A percentile compares a stretch with the other conserved stretches of the same genome.
Evolutionary conservation across 2,113 vertebrate species (phyloP).

Genomic region (Rhinichthys klamathensis): DNA sequence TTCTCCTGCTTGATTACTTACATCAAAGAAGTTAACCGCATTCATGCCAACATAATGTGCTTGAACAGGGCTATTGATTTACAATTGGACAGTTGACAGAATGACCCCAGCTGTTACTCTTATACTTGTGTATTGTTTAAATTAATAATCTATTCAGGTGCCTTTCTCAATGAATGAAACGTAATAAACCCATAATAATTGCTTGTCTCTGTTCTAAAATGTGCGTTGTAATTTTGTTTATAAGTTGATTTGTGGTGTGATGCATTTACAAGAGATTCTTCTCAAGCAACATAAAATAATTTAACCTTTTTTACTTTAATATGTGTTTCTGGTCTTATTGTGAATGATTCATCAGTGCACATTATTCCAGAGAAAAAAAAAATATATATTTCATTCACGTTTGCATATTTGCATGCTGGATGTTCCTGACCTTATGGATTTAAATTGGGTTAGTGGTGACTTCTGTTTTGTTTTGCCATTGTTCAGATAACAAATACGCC

Average conservation of each 20-base stretch:
- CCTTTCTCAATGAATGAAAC: not conserved
- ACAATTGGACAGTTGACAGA: conserved; percentile 12
- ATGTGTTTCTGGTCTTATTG: not conserved
- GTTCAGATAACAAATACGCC: conserved; percentile 96
- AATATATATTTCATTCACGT: not conserved
- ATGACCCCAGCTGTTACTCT: conserved; percentile 18
- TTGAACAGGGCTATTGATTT: conserved; percentile 43
- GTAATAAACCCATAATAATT: not conserved
- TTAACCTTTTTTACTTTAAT: conserved; percentile 17
- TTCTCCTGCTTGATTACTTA: conserved; percentile 55
- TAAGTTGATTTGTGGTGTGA: not conserved
- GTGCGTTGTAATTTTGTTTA: not conserved
- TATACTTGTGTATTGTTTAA: not conserved
- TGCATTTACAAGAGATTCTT: not conserved
- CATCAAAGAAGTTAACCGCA: conserved; percentile 42
- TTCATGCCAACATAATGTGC: conserved; percentile 39
- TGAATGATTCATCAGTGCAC: not conserved
- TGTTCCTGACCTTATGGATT: too few relatives aligned
- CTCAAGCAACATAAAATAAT: not conserved
- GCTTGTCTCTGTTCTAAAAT: not conserved
- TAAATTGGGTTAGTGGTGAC: not conserved
- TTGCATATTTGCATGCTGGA: too few relatives aligned
- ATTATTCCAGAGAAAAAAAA: not conserved
- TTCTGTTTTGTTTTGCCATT: not conserved
- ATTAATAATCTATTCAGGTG: conserved; percentile 7